These are phyloP conservation scores for Acrobasis repandana DNA, from an alignment of 2,888 invertebrate species.

Conservation along the genomic window DNA sequence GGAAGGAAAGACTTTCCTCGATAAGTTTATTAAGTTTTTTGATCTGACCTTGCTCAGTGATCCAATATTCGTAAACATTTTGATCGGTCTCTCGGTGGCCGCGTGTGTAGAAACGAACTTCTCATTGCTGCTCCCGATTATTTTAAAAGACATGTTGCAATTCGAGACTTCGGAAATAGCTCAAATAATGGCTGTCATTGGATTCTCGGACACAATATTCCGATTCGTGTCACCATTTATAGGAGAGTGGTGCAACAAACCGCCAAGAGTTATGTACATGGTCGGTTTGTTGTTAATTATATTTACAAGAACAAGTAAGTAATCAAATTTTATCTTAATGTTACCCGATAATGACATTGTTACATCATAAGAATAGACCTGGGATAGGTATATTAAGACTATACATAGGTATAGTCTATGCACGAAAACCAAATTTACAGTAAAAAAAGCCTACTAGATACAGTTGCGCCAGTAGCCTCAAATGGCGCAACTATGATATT, in stretches of 20 bases:
- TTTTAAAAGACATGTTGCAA: conserved; percentile 84
- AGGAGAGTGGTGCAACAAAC: conserved; percentile 84
- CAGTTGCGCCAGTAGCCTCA: no score
- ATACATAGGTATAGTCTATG: no score
- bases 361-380: no score
- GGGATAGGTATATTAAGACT: no score
- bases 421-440: no score
- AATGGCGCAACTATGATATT: no score
- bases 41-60: conserved; percentile 86
- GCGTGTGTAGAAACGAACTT: conserved; percentile 88
- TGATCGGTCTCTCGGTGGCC: conserved; percentile 86
- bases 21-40: conserved; percentile 79
- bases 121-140: conserved; percentile 85
- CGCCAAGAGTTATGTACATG: conserved; percentile 85
- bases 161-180: conserved; percentile 84
- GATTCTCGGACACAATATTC: conserved; percentile 82
- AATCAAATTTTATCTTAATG: background rate
- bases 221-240: conserved; percentile 86
- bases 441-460: no score
- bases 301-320: conserved; percentile 85
- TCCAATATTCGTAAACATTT: conserved; percentile 86
- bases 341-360: no score
- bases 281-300: conserved; percentile 83
- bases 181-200: conserved; percentile 84
- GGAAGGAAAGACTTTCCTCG: conserved; percentile 44